Conservation (phyloP, 2,797 vertebrate genomes). For the Tragopan temminckii region DNA sequence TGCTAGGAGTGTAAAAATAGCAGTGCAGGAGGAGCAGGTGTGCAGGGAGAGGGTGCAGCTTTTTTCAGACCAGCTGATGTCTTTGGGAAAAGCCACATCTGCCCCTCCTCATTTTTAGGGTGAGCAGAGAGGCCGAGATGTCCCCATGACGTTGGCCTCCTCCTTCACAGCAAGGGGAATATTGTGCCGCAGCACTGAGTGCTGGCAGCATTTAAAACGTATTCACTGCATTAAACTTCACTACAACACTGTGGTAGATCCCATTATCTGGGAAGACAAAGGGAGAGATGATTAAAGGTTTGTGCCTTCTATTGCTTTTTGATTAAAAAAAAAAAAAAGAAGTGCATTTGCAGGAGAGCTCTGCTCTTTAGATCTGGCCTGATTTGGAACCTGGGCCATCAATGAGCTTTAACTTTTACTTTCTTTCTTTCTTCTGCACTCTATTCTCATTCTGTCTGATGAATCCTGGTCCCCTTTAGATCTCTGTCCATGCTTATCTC, state of each 20-base stretch:
- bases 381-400: background rate
- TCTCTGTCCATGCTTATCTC: background rate
- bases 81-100: background rate
- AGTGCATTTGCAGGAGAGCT: background rate
- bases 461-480: slow-evolving; percentile 31
- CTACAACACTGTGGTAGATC: background rate
- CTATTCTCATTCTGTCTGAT: background rate
- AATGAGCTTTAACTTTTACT: slow-evolving; percentile 1
- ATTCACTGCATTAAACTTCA: background rate
- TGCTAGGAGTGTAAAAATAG: too few species aligned
- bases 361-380: background rate
- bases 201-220: too few species aligned
- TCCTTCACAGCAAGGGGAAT: background rate
- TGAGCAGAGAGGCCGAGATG: background rate
- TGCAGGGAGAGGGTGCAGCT: background rate
- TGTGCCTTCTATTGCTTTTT: background rate
- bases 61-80: background rate
- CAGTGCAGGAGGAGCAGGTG: too few species aligned
- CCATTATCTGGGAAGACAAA: background rate
- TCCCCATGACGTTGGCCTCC: background rate
- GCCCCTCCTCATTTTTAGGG: background rate
- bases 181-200: fast-evolving
- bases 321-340: too few species aligned
- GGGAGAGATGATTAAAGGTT: background rate
- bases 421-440: background rate